Conservation (phyloP, 35 echinoderm and acorn worm genomes). For the Ophiothrix spiculata region DNA sequence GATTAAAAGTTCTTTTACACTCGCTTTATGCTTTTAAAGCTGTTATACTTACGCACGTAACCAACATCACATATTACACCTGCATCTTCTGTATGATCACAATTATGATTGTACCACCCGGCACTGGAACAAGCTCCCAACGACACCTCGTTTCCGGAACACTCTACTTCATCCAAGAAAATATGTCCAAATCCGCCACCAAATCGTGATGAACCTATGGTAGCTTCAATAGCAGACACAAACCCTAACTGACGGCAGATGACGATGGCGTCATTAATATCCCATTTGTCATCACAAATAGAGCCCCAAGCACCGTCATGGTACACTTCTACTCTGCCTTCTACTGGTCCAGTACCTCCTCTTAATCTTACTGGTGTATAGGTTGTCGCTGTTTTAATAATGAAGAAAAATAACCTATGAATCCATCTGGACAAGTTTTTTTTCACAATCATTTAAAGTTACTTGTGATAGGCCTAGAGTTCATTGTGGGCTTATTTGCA, state of each 20-base stretch:
- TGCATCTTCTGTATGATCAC: conserved; percentile 38
- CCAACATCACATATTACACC: conserved; percentile 13
- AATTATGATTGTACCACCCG: conserved; percentile 35
- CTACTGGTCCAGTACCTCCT: background rate
- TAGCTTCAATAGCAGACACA: background rate
- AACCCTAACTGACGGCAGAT: conserved; percentile 28
- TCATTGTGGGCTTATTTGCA: too few species aligned
- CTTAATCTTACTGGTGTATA: conserved; percentile 11
- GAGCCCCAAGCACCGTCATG: conserved; percentile 32
- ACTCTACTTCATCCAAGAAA: conserved; percentile 31
- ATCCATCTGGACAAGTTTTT: too few species aligned
- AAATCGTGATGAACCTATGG: background rate
- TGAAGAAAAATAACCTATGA: too few species aligned
- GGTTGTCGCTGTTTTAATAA: background rate
- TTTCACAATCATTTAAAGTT: too few species aligned
- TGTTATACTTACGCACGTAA: background rate
- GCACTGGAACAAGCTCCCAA: background rate
- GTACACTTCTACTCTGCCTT: conserved; percentile 32
- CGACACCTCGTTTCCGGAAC: conserved; percentile 5
- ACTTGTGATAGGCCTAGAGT: too few species aligned
- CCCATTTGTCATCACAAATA: conserved; percentile 33
- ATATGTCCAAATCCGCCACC: conserved; percentile 12
- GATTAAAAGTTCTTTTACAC: too few species aligned
- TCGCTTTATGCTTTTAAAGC: too few species aligned
- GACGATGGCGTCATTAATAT: conserved; percentile 20